Base-by-base conservation (phyloP, 2,113 vertebrate genomes). In the Cyanocitta stelleri region DNA sequence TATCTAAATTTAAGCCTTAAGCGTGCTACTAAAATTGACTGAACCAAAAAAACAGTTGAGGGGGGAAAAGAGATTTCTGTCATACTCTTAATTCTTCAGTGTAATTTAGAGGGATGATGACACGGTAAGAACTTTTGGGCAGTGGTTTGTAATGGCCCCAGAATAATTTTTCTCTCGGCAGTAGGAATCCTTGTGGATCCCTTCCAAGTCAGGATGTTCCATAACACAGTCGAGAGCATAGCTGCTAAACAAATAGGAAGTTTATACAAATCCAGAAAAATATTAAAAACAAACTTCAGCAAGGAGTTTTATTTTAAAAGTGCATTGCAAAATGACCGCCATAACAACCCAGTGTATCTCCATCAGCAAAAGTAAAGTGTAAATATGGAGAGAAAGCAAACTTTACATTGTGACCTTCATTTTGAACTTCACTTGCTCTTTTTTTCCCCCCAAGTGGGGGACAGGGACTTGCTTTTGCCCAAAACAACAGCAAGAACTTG, bases 401-500 rank as follows among this genome's bases (percentile, higher is more conserved):
- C 29, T 68, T 82, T 61, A 55, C 56, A 7, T 14, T 11, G 17
- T 61, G 78, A 85, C 71, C 66, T 75, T 62, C 33, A n/a, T 8
- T 82, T 62, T 39, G 66, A 87, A 68, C 32, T 66, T 46, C 14
- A 17, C 17, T 46, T 1, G 5, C 7, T 43, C 8, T 1, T 29
- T 21, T 37, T 49, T 43, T 0, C 5, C 32, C 22, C 32, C n/a
- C n/a, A 76, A 3, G 22, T 4, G 1, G 7, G 26, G 11, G 55
- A 82, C 30, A 52, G n/a, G 58, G 81, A 66, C n/a, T 80, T 43
- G 74, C 51, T 48, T 69, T 83, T 64, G 71, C 74, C 71, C 82
- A 82, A 51, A 71, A 52, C 39, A 77, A 66, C 54, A 90, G 54
- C 62, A 82, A 6, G 6, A 43, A 73, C 20, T 73, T 27, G 23